Evolutionary conservation across 1,140 invertebrate species (phyloP), one percentile per base, ranked within the genome.

Genomic region (Hestina assimilis): DNA sequence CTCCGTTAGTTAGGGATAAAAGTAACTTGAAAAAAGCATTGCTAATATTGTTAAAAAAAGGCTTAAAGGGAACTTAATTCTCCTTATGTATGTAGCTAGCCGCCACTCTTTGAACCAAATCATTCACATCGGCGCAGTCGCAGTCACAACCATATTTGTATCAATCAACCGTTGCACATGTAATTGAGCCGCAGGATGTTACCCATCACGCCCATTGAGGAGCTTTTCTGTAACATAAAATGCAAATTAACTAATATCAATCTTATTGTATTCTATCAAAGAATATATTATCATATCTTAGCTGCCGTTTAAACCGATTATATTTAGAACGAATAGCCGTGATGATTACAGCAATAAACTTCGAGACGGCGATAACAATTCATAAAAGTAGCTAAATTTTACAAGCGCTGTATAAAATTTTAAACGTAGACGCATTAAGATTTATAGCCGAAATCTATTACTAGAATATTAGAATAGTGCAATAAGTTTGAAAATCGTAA

Each of bases 121-220:
- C 43, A 31, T 47, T 48, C 26, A 55, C 31, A 46, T 20, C 42
- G 52, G 20, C 24, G 54, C 40, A 57, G 48, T 55, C 57, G 53
- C 43, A 38, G 28, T 43, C 29, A 47, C 53, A 56, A 66, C 68
- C 42, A 58, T 56, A 66, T 70, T 68, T 57, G 50, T 72, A 82
- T 75, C 73, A 78, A 78, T 79, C 75, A 75, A 74, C 69, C 54
- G 66, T 58, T 80, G 71, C 72, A 69, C 63, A 66, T 75, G 76
- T 77, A 83, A 83, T 83, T 76, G 74, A 77, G 67, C 75, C 63
- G 66, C 79, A 84, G 79, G 78, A 80, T 80, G 79, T 72, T 67
- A 57, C 71, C 69, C 68, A 81, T 83, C 66, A 74, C 59, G 52
- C 55, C 59, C 70, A 79, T 80, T 81, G 65, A 80, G 63, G 20